Conservation (phyloP, 2,113 vertebrate species). For the Takifugu bimaculatus region DNA sequence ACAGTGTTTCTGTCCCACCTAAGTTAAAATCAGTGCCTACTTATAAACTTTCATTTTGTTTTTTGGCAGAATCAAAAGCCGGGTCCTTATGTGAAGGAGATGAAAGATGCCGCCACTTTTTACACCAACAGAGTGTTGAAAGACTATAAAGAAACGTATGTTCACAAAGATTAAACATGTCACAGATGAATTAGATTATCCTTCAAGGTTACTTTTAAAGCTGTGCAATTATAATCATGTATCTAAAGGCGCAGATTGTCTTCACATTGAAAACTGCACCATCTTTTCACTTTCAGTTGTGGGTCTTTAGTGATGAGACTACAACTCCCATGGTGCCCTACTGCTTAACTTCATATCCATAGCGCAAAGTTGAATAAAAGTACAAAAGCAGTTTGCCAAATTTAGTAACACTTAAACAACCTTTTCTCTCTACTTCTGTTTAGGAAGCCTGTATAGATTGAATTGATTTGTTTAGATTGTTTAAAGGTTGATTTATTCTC, state of each 20-base stretch:
- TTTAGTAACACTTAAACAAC: no score
- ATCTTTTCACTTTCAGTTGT: no score
- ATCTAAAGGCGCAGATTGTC: no score
- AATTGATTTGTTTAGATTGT: background rate
- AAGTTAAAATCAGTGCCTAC: background rate
- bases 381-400: no score
- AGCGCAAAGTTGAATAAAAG: no score
- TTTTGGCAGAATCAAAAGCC: conserved; percentile 87
- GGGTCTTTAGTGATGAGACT: no score
- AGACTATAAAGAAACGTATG: conserved; percentile 93
- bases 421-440: background rate
- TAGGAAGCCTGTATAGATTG: no score
- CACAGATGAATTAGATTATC: background rate
- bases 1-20: conserved; percentile 13
- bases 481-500: conserved; percentile 1
- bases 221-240: no score
- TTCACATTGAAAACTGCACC: no score
- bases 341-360: no score
- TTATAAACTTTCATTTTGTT: conserved; percentile 1
- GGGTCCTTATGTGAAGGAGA: conserved; percentile 97
- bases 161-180: background rate
- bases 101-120: conserved; percentile 97
- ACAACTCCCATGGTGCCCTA: no score
- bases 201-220: no score
- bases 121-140: conserved; percentile 99